Evolutionary conservation across 2,888 invertebrate species (phyloP), one percentile per base, ranked within the genome.

Genomic region (Choreutis nemorana): DNA sequence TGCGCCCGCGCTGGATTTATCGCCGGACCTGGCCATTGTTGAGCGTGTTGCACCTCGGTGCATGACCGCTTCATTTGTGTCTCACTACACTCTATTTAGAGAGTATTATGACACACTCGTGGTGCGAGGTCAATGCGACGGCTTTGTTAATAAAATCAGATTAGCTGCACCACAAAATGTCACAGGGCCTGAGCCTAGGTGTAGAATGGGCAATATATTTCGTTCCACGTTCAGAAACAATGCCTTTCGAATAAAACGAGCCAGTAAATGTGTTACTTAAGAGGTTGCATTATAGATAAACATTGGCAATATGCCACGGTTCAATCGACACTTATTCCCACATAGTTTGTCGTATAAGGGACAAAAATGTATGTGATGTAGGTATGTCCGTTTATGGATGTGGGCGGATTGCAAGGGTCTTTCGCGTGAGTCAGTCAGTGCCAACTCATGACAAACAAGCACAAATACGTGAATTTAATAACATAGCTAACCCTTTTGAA

Each of bases 351-450:
- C 65, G 45, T 59, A 57, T 61, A 65, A 45, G 63, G 66, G 49
- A 56, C 58, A 66, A 61, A 65, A 60, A 65, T 63, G 57, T 52
- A 43, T 44, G 50, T 52, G 45, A 53, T 53, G 46, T 45, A 50
- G 18, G 46, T 42, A 41, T 48, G 46, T 41, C 61, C 61, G 56
- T 56, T 51, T 62, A 56, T 44, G 57, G 58, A 4, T 9, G 9
- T 4, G 23, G 23, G 9, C 23, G 38, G 37, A 31, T 30, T 35
- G 34, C 44, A 45, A 53, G 54, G 50, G 51, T 49, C 44, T 50
- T 45, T 41, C 23, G 40, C 33, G 37, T 58, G 59, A 58, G 44
- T 60, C 60, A 60, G 42, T 26, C 33, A 28, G 30, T 42, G 32
- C 33, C 7, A 12, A 12, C 5, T 23, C 5, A 8, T n/a, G 8